Percentiles rank a stretch among this genome's conserved stretches.
These are phyloP conservation scores for Camponotus pennsylvanicus DNA, from an alignment of 1,140 invertebrate species.

Conservation along the genomic window DNA sequence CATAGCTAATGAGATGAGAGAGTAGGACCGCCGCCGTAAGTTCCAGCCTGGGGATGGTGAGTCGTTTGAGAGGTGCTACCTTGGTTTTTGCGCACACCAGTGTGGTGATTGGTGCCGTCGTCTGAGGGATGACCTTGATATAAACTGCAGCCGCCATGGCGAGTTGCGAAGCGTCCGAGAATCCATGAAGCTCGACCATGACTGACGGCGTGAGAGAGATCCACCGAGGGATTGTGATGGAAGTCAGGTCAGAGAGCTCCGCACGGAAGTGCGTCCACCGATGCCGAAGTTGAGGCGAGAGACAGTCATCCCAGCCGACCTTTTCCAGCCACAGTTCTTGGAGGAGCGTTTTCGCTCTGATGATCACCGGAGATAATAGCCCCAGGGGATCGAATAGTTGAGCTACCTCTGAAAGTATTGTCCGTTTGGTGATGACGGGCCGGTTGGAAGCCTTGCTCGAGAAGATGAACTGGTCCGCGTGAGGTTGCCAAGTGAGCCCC, in stretches of 20 bases:
- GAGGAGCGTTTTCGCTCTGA: neutral
- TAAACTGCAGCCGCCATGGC: neutral
- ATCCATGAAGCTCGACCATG: neutral
- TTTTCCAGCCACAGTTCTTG: neutral
- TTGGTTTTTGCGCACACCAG: neutral
- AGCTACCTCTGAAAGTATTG: neutral
- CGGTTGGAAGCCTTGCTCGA: too few relatives aligned
- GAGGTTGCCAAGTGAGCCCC: too few relatives aligned
- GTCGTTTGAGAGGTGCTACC: neutral
- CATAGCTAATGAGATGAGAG: too few relatives aligned
- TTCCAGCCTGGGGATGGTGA: neutral
- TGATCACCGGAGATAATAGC: neutral
- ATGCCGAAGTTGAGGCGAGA: neutral
- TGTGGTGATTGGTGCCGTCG: too few relatives aligned
- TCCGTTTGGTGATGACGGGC: too few relatives aligned
- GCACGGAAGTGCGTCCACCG: neutral
- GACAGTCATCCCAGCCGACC: neutral
- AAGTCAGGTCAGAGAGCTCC: neutral
- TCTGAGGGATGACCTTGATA: neutral
- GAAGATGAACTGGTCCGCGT: too few relatives aligned
- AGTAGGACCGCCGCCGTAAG: too few relatives aligned
- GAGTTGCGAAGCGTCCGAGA: neutral
- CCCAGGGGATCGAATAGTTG: neutral
- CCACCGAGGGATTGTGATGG: neutral
- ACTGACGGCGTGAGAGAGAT: neutral